Conservation (phyloP, 1,140 invertebrate species). For the Littorina saxatilis region DNA sequence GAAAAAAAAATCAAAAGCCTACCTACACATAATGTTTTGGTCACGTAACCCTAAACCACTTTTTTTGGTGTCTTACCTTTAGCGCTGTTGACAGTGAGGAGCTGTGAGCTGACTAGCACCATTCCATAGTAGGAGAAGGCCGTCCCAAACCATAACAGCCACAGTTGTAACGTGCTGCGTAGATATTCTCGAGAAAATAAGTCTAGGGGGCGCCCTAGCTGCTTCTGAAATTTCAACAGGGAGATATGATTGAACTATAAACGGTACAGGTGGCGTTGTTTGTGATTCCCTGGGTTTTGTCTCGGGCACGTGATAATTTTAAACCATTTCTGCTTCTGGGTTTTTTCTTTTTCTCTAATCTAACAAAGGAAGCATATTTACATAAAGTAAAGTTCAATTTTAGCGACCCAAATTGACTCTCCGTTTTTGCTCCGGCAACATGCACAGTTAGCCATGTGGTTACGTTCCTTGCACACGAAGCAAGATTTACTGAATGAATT, state of each 20-base stretch:
- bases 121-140: conserved; percentile 97
- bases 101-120: conserved; percentile 94
- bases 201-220: conserved; percentile 61
- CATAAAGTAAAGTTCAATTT: too few species aligned
- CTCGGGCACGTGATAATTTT: background rate
- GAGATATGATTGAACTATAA: too few species aligned
- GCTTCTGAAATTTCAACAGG: conserved; percentile 40
- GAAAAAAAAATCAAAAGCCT: too few species aligned
- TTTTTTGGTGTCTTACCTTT: conserved; percentile 46
- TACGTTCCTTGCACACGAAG: too few species aligned
- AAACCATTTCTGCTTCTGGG: background rate
- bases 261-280: background rate
- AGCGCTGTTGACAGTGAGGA: conserved; percentile 81
- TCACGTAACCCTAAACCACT: too few species aligned
- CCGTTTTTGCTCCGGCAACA: too few species aligned
- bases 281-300: background rate
- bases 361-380: too few species aligned
- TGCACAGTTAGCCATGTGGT: too few species aligned
- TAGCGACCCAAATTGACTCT: too few species aligned
- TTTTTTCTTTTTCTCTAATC: too few species aligned
- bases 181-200: conserved; percentile 66
- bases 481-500: too few species aligned
- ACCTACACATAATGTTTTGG: too few species aligned
- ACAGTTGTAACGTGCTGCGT: conserved; percentile 66
- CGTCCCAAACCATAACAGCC: conserved; percentile 87